phyloP scores from a whole-genome alignment of 2,797 vertebrate species.

The Thaleichthys pacificus region DNA sequence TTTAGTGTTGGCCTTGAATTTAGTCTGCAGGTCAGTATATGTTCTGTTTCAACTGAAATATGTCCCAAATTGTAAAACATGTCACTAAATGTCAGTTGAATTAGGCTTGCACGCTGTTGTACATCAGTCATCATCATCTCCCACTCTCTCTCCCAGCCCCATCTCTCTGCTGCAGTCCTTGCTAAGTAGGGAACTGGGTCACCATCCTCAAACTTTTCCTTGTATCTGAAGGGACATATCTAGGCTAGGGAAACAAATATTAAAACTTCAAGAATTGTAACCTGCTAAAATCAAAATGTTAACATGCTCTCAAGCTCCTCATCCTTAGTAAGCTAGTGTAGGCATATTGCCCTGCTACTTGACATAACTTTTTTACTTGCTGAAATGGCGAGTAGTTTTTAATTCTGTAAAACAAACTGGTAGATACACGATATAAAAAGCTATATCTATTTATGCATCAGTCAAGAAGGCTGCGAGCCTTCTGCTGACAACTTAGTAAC shows the following conservation, averaged over 20 bases:
- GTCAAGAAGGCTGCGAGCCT: not conserved
- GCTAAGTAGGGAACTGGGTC: conserved; percentile 13
- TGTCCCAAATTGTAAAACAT: no score
- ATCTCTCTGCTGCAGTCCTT: conserved; percentile 2
- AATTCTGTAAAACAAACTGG: no score
- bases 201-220: not conserved
- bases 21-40: not conserved
- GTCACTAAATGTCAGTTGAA: no score
- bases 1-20: not conserved
- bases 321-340: no score
- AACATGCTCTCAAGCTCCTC: no score
- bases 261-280: no score
- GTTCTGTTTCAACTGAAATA: not conserved
- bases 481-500: not conserved
- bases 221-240: conserved; percentile 1
- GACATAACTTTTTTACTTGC: no score
- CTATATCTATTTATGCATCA: no score
- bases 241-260: not conserved
- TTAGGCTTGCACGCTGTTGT: not conserved
- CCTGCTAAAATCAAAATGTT: no score
- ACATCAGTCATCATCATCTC: conserved; percentile 1
- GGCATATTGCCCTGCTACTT: no score
- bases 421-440: no score
- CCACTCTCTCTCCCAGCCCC: not conserved
- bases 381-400: no score